Base-by-base conservation (phyloP, 2,797 vertebrate genomes). In the Falco novaeseelandiae region DNA sequence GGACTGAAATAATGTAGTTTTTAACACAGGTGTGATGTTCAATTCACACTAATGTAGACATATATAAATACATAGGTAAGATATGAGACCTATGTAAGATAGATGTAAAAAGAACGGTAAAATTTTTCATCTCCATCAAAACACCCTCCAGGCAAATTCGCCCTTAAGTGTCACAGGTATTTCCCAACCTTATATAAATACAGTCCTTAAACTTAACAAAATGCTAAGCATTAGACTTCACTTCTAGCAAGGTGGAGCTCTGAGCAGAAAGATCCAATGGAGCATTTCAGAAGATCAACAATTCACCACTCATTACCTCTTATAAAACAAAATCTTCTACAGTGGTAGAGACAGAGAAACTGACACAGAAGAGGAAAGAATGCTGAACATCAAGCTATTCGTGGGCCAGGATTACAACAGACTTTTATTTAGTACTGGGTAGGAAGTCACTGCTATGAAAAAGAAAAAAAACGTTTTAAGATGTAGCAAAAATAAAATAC, bases 321-420 rank as follows among this genome's bases (percentile, higher is more conserved):
- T 61, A 38, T 46, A 57, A 94, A 91, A 90, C 55, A 89, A 92
- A 89, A 90, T 59, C 46, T 46, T 61, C 65, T 66, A 14, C 59
- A 74, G 44, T 38, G 29, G 18, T 38, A 26, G 22, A 49, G 82
- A 91, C 63, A 91, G 71, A 92, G 51, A 89, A 82, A 23, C 55
- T 70, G 81, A 82, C 77, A 87, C 20, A 89, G 80, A 87, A 91
- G 44, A 94, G 63, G 81, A 92, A 95, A 72, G 61, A 96, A 96
- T 73, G 91, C 79, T 91, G 67, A 73, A 94, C 49, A 59, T 62
- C 42, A 79, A 92, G 26, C 78, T 84, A 67, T 82, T 89, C 66
- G 80, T 22, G 92, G 57, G 19, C 25, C 57, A 62, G 67, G 38
- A 92, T 87, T 85, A 91, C 72, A 85, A 89, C 1, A 51, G n/a